These are phyloP conservation scores for Cerceris ruficornis DNA, from an alignment of 2,888 invertebrate genomes.

Conservation along the genomic window DNA sequence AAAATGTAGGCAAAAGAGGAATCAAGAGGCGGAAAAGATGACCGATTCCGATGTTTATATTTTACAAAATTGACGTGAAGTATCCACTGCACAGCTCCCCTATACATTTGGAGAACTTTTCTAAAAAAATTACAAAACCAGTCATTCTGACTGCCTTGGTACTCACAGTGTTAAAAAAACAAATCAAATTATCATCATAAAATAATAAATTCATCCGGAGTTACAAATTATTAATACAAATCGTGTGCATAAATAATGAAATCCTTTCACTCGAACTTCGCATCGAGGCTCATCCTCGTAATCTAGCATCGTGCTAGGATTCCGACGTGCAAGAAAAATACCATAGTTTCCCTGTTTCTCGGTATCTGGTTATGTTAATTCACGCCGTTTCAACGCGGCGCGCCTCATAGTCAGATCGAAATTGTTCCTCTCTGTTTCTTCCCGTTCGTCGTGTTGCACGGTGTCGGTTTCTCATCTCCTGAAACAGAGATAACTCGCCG, in stretches of 20 bases:
- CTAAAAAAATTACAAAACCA: too few relatives aligned
- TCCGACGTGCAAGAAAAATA: constrained; percentile 15
- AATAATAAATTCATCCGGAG: not conserved
- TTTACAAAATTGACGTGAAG: too few relatives aligned
- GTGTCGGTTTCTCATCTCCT: constrained; percentile 3
- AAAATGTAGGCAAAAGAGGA: too few relatives aligned
- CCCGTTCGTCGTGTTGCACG: not conserved
- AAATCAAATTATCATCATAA: too few relatives aligned
- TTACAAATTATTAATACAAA: not conserved
- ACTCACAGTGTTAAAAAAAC: too few relatives aligned
- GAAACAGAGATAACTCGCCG: constrained; percentile 3
- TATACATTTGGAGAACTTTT: too few relatives aligned
- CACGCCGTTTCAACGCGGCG: not conserved
- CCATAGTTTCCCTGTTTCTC: constrained; percentile 19
- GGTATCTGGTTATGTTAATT: constrained; percentile 47
- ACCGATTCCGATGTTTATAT: too few relatives aligned
- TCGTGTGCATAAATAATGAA: not conserved
- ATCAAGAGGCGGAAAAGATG: too few relatives aligned
- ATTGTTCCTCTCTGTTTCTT: not conserved
- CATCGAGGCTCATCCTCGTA: not conserved
- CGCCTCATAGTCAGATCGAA: not conserved
- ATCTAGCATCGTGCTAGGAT: not conserved
- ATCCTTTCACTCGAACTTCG: not conserved
- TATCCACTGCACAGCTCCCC: too few relatives aligned
- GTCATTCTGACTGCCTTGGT: too few relatives aligned